Base-by-base conservation (phyloP, 1,140 invertebrate genomes). In the Drosophila ohnishii region DNA sequence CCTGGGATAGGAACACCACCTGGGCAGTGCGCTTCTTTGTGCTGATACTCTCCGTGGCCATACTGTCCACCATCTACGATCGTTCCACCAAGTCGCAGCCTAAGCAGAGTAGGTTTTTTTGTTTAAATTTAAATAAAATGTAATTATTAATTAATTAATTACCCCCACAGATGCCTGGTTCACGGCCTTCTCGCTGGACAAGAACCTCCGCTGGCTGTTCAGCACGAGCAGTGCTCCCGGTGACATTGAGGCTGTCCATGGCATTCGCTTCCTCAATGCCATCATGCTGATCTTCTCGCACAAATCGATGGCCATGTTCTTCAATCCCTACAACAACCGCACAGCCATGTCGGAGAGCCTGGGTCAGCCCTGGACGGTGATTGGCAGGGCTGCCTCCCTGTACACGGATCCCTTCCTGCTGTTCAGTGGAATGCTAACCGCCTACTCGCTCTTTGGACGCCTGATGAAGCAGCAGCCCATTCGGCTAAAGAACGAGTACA, bases 391-490 rank as follows among this genome's bases (percentile, higher is more conserved):
- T 0, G 94, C 94, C 0, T 95, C 94, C 73, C 90, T 95, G 0
- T 95, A 95, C 63, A 95, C 95, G 1, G 95, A 95, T 91, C 94
- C 94, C 5, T 95, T 95, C 75, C 93, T 95, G 62, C 94, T 95
- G 89, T 92, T 95, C 58, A 95, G 94, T 60, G 95, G 94, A 14
- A 92, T 95, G 48, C 82, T 95, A 28, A 94, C 94, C 0, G 91
- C 94, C 0, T 94, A 95, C 69, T 93, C 93, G 0, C 93, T 95
- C 19, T 85, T 95, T 30, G 94, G 94, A 13, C 92, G 93, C 63
- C 84, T 95, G 3, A 92, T 93, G 30, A 94, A 83, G 53, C 92
- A 86, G 59, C 93, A 93, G n/a, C 92, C 92, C 61, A 91, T 95
- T 40, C 92, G 93, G 40, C 88, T 95, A 3, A 88, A 92, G 19